Percentiles rank a stretch among this genome's conserved stretches.
Conservation (phyloP, 1,140 invertebrate genomes). For the Neodiprion pinetum region DNA sequence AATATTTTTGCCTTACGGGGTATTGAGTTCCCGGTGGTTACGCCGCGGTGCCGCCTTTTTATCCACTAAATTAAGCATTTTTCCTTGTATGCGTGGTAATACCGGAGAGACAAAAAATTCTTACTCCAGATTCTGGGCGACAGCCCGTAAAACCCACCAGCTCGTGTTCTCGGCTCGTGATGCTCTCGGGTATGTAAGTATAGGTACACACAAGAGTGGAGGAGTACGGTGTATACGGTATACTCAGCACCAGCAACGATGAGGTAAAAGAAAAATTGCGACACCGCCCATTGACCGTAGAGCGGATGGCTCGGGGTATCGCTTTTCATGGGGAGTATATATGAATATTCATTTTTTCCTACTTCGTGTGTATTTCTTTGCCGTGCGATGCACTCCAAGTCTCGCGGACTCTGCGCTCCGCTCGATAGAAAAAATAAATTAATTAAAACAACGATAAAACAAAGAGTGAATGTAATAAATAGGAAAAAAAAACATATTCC, state of each 20-base stretch:
- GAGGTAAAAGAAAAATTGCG: no score
- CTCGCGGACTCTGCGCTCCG: background rate
- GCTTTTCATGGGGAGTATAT: no score
- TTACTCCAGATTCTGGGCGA: slow-evolving; percentile 55
- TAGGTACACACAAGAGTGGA: background rate
- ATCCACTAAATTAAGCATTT: slow-evolving; percentile 13
- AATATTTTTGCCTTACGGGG: background rate
- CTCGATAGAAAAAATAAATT: slow-evolving; percentile 21
- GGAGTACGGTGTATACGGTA: background rate
- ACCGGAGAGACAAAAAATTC: slow-evolving; percentile 24
- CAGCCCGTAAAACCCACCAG: slow-evolving; percentile 53
- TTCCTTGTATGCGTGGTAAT: slow-evolving; percentile 20
- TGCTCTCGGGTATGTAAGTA: slow-evolving; percentile 20
- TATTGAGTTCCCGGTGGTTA: slow-evolving; percentile 12
- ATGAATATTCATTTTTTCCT: no score
- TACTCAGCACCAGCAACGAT: no score
- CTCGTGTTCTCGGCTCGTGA: slow-evolving; percentile 45
- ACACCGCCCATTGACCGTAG: no score
- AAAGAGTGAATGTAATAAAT: slow-evolving; percentile 14
- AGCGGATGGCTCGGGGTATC: no score
- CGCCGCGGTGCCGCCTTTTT: background rate
- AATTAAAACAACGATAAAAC: slow-evolving; percentile 11
- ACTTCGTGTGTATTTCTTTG: no score
- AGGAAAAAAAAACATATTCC: slow-evolving; percentile 23
- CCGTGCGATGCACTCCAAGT: no score